Conservation (phyloP, 2,113 vertebrate species). For the Suricata suricatta region DNA sequence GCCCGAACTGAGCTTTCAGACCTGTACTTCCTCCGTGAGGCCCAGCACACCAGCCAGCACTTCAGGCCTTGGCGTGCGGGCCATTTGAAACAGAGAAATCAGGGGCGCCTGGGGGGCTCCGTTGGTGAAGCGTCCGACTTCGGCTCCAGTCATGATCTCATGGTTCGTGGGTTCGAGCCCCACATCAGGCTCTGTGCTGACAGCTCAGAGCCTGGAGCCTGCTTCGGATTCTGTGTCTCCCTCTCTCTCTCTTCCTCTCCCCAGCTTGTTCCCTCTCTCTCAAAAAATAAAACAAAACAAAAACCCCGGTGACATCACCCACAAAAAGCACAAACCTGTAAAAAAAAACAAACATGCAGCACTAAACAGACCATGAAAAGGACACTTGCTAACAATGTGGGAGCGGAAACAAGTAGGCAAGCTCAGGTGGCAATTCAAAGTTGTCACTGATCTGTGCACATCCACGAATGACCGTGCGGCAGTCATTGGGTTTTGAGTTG, state of each 20-base stretch:
- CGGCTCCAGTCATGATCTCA: too few relatives aligned
- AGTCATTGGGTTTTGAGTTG: not conserved
- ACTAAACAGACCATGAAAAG: not conserved
- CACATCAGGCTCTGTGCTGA: too few relatives aligned
- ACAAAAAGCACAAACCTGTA: not conserved
- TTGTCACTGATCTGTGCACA: not conserved
- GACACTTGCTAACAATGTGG: not conserved
- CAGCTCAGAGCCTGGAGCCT: too few relatives aligned
- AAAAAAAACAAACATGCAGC: rapidly evolving
- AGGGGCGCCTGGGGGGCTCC: too few relatives aligned
- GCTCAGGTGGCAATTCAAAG: not conserved
- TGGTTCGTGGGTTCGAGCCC: too few relatives aligned
- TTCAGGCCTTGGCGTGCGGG: not conserved
- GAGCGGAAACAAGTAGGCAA: not conserved
- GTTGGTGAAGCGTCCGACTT: too few relatives aligned
- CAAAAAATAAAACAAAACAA: too few relatives aligned
- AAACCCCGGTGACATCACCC: not conserved
- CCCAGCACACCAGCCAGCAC: not conserved
- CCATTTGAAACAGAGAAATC: not conserved
- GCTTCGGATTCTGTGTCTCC: too few relatives aligned
- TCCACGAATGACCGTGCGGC: not conserved
- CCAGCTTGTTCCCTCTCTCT: too few relatives aligned
- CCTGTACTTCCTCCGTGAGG: not conserved
- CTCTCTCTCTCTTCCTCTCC: too few relatives aligned
- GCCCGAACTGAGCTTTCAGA: not conserved